Conservation (phyloP, 2,113 vertebrate genomes). For the Vanacampus margaritifer region DNA sequence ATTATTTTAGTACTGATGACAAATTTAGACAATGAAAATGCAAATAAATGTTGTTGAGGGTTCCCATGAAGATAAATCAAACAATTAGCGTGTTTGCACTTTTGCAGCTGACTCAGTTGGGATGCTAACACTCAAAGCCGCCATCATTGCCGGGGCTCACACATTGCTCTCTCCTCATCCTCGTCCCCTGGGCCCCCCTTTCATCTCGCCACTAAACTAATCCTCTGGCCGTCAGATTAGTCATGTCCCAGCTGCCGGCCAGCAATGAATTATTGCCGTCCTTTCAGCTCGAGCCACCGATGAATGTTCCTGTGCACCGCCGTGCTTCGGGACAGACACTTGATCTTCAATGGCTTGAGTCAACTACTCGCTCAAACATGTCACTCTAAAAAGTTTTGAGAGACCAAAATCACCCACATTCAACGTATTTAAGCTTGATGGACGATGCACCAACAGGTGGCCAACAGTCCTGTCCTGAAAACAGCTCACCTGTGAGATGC, state of each 20-base stretch:
- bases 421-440: background rate
- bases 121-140: constrained; percentile 29
- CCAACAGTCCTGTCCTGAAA: too few species aligned
- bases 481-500: too few species aligned
- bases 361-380: background rate
- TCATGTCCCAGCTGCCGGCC: constrained; percentile 30
- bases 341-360: background rate
- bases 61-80: constrained; percentile 1
- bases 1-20: background rate
- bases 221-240: constrained; percentile 50
- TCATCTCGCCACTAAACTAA: constrained; percentile 38
- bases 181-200: background rate
- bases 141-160: constrained; percentile 46
- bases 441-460: background rate
- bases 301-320: constrained; percentile 15
- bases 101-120: constrained; percentile 41
- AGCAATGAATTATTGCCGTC: constrained; percentile 2
- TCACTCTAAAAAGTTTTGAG: background rate
- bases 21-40: background rate
- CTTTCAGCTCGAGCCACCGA: background rate
- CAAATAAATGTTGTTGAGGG: background rate
- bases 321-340: constrained; percentile 12
- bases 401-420: background rate
- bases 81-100: constrained; percentile 22
- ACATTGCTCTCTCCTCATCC: background rate